Conservation (phyloP, 2,888 invertebrate species). For the Shargacucullia verbasci region DNA sequence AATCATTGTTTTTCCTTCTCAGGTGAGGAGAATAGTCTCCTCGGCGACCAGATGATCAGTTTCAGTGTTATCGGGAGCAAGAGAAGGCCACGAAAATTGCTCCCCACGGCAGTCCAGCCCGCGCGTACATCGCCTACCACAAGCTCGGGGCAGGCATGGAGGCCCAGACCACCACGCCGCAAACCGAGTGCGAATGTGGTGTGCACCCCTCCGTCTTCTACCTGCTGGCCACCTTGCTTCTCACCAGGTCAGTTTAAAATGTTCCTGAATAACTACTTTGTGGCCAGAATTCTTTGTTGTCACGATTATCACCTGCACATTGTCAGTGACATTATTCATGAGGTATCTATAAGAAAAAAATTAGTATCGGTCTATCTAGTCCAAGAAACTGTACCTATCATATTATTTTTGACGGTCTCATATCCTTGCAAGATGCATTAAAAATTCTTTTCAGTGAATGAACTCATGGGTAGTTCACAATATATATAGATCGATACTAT, state of each 20-base stretch:
- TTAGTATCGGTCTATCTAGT: too few relatives aligned
- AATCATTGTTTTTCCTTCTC: conserved; percentile 23
- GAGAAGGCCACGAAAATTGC: conserved; percentile 85
- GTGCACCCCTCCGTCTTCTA: conserved; percentile 91
- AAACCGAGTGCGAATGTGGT: conserved; percentile 90
- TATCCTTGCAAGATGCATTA: too few relatives aligned
- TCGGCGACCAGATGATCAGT: conserved; percentile 84
- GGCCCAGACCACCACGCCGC: conserved; percentile 85
- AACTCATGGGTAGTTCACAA: too few relatives aligned
- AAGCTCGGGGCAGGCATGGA: conserved; percentile 88
- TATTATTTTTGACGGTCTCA: too few relatives aligned
- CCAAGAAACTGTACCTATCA: too few relatives aligned
- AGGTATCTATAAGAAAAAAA: too few relatives aligned
- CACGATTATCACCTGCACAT: too few relatives aligned
- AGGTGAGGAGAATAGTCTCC: conserved; percentile 77
- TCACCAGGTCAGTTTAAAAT: conserved; percentile 83
- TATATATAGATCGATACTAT: too few relatives aligned
- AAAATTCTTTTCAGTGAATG: too few relatives aligned
- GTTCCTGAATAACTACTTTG: too few relatives aligned
- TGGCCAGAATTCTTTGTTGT: too few relatives aligned
- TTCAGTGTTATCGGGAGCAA: conserved; percentile 74
- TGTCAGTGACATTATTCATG: too few relatives aligned
- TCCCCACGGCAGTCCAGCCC: conserved; percentile 85
- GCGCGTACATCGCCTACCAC: conserved; percentile 91
- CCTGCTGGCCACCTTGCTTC: conserved; percentile 89